Evolutionary conservation across 1,140 invertebrate species (phyloP), one percentile per base, ranked within the genome.

Genomic region (Epicauta chinensis): DNA sequence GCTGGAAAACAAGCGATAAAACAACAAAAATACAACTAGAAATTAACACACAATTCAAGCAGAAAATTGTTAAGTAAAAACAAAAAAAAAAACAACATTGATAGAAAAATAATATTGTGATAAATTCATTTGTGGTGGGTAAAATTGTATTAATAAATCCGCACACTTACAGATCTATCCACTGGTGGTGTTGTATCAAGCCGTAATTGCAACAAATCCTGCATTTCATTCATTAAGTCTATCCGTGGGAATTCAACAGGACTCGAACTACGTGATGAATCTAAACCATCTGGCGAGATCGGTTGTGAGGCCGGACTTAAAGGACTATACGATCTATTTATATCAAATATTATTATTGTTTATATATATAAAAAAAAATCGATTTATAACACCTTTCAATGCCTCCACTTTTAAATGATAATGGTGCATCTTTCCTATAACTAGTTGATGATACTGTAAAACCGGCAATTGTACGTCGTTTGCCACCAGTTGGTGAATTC

Each of bases 141-240:
- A n/a, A n/a, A n/a, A n/a, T n/a, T n/a, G 10, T 30, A 5, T 30
- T 5, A 30, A 34, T n/a, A 34, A 34, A 34, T 30, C 10, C 4
- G 10, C 4, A 53, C 59, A 73, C 73, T 75, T 70, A 81, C 79
- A 42, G 72, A 75, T 68, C 75, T 67, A 61, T 79, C 77, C 10
- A 78, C 72, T 14, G 75, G 71, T 15, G 78, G 77, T 23, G 69
- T n/a, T n/a, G n/a, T 73, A 49, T 77, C 72, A 12, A 67, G 58
- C 16, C 64, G 64, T 40, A 69, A 62, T 46, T 71, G 64, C n/a
- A 84, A 73, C 15, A 83, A 74, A 66, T 84, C 79, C 56, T 81
- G 74, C 44, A 84, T 69, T 68, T 83, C 82, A 41, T 78, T 76
- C 79, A 84, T 80, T 36, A 84, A 67, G 67, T 84, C 81, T 56